A percentile compares a stretch with the other conserved stretches of the same genome.
Evolutionary conservation across 2,888 invertebrate species (phyloP).

Genomic region (Atherix ibis): DNA sequence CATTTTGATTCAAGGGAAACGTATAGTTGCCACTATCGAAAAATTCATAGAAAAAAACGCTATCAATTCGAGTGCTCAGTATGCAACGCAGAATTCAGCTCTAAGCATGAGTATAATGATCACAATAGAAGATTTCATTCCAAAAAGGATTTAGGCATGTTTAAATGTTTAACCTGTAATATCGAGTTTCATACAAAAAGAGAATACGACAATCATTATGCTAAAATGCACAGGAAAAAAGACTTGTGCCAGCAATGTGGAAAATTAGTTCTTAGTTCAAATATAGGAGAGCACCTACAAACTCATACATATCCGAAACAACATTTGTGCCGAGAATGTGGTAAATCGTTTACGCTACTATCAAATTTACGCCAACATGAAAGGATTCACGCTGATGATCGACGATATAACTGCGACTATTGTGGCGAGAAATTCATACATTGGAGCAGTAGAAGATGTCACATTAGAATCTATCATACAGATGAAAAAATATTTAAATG

Average conservation of each 20-base stretch:
- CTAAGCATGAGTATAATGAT: too few species aligned
- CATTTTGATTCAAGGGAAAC: too few species aligned
- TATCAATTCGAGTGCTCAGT: too few species aligned
- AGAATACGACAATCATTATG: too few species aligned
- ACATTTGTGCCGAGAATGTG: slow-evolving; percentile 4
- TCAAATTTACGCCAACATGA: slow-evolving; percentile 4
- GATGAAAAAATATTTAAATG: slow-evolving; percentile 8
- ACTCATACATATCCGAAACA: not conserved
- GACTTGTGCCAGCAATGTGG: not conserved
- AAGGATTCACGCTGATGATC: slow-evolving; percentile 5
- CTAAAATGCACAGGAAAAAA: not conserved
- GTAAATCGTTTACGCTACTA: slow-evolving; percentile 1
- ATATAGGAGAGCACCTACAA: not conserved
- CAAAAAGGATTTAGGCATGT: too few species aligned
- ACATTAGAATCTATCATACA: slow-evolving; percentile 8
- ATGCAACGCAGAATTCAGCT: too few species aligned
- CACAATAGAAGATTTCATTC: too few species aligned
- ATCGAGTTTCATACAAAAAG: too few species aligned
- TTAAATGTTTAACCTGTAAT: too few species aligned
- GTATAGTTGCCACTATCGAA: too few species aligned
- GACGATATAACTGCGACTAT: slow-evolving; percentile 6
- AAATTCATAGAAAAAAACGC: too few species aligned
- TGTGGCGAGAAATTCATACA: slow-evolving; percentile 9
- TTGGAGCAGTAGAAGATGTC: slow-evolving; percentile 9
- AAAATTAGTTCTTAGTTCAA: not conserved